A percentile compares a stretch with the other conserved stretches of the same genome.
Conservation (phyloP, 2,888 invertebrate species). For the Thumatha senex region DNA sequence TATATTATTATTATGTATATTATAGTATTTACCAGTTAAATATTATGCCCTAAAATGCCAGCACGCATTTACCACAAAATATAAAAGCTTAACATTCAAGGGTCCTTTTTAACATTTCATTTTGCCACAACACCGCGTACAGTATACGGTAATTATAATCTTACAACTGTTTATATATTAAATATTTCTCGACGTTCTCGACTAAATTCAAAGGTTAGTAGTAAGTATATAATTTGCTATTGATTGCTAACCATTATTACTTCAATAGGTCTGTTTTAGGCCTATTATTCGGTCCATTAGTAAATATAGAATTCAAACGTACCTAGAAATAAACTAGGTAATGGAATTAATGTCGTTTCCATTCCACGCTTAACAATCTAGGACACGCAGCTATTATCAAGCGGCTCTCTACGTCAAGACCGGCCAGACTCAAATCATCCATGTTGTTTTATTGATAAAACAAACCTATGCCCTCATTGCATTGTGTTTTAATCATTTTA, state of each 20-base stretch:
- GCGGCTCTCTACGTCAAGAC: constrained; percentile 36
- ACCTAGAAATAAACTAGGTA: neutral
- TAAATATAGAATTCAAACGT: neutral
- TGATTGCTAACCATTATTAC: neutral
- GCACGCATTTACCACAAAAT: too few relatives aligned
- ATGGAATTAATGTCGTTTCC: neutral
- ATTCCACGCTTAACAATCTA: constrained; percentile 32
- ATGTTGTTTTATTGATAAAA: constrained; percentile 51
- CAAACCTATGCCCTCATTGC: constrained; percentile 2
- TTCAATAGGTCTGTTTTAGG: neutral
- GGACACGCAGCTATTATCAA: constrained; percentile 39
- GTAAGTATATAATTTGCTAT: neutral
- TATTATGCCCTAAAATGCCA: too few relatives aligned
- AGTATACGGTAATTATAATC: too few relatives aligned
- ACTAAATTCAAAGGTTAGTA: too few relatives aligned
- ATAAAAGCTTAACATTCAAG: too few relatives aligned
- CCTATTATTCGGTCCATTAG: neutral
- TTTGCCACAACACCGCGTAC: too few relatives aligned
- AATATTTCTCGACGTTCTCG: too few relatives aligned
- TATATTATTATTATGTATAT: too few relatives aligned
- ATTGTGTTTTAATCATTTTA: too few relatives aligned
- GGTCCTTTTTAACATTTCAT: too few relatives aligned
- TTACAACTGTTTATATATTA: too few relatives aligned
- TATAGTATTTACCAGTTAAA: too few relatives aligned
- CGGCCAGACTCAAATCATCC: constrained; percentile 45